phyloP scores from a whole-genome alignment of 2,888 invertebrate genomes.

The Erebia ligea region DNA sequence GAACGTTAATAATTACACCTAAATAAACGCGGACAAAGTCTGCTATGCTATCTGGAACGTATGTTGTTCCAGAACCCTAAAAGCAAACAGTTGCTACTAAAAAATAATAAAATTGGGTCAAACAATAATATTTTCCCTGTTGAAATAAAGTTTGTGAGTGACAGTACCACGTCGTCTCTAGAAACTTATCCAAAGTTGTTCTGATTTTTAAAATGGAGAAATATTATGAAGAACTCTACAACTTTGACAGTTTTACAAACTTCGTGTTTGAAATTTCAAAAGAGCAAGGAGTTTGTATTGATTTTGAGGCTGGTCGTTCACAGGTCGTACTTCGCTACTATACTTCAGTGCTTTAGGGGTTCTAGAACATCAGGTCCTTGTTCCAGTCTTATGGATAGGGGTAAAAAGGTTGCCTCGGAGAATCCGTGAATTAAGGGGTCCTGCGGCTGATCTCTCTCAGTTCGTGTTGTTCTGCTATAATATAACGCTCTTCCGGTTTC shows the following conservation, averaged over 20 bases:
- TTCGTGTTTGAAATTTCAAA: conserved; percentile 15
- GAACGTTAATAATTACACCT: too few species aligned
- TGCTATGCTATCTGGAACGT: too few species aligned
- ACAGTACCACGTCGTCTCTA: background rate
- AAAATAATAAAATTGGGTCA: conserved; percentile 2
- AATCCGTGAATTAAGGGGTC: too few species aligned
- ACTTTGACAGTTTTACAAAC: conserved; percentile 11
- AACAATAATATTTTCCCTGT: background rate
- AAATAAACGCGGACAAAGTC: too few species aligned
- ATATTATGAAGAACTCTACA: background rate
- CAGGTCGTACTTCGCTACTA: background rate
- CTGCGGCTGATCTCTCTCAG: too few species aligned
- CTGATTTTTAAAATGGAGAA: conserved; percentile 6
- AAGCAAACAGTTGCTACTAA: background rate
- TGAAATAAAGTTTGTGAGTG: conserved; percentile 10
- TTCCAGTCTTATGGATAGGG: too few species aligned
- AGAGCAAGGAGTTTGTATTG: conserved; percentile 9
- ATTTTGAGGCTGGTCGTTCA: background rate
- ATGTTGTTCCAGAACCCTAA: too few species aligned
- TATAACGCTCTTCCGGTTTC: too few species aligned
- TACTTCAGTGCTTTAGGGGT: background rate
- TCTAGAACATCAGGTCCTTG: too few species aligned
- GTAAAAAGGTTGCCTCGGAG: too few species aligned
- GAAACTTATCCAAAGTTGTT: conserved; percentile 1
- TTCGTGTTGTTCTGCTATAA: too few species aligned